A percentile compares a stretch with the other conserved stretches of the same genome.
These are phyloP conservation scores for Neomonachus schauinslandi DNA, from an alignment of 2,113 vertebrate species.

Conservation along the genomic window DNA sequence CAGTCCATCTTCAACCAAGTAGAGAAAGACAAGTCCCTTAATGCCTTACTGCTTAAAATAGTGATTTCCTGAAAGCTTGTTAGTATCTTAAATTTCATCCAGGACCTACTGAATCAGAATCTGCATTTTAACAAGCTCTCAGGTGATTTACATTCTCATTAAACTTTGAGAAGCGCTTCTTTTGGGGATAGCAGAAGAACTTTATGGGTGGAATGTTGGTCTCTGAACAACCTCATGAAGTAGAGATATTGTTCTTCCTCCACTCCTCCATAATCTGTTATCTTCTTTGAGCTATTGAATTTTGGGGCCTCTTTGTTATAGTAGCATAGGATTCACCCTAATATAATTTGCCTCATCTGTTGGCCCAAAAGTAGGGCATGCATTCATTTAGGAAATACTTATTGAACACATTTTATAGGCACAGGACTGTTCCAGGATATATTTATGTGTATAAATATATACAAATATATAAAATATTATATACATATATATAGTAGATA, in stretches of 20 bases:
- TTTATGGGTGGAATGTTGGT: neutral
- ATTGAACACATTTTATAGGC: neutral
- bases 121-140: constrained; percentile 12
- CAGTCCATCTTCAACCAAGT: neutral
- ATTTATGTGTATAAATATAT: neutral
- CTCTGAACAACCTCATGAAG: neutral
- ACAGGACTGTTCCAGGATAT: neutral
- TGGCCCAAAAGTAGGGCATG: neutral
- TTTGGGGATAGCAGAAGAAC: neutral
- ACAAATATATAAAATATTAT: neutral
- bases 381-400: constrained; percentile 31
- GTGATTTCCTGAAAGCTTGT: neutral
- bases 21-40: neutral
- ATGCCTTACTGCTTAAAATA: neutral
- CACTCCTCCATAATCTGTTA: neutral
- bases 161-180: neutral
- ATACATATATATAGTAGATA: neutral
- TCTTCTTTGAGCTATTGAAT: neutral
- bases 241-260: neutral
- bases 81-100: neutral
- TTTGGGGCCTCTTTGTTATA: neutral
- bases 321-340: neutral
- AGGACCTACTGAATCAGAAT: neutral
- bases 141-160: neutral
- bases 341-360: neutral